A percentile compares a stretch with the other conserved stretches of the same genome.
Evolutionary conservation across 2,797 vertebrate species (phyloP).

Genomic region (Apodemus agrarius): DNA sequence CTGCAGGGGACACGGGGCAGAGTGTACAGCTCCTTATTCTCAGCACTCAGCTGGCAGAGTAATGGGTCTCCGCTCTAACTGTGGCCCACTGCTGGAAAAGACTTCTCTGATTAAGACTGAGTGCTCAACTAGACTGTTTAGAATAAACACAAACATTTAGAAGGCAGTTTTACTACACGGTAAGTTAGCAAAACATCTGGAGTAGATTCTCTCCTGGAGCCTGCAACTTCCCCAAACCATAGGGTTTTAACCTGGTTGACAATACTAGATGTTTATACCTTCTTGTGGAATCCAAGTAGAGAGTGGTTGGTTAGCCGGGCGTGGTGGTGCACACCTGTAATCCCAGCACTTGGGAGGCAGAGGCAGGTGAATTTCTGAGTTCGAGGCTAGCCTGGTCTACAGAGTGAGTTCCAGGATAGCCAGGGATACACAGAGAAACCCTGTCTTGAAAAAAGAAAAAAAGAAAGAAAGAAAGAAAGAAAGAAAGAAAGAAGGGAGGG

Average conservation of each 20-base stretch:
- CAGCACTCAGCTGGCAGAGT: background rate
- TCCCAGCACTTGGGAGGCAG: too few relatives aligned
- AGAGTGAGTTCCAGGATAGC: too few relatives aligned
- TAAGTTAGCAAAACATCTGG: background rate
- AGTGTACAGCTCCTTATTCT: too few relatives aligned
- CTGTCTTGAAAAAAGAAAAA: too few relatives aligned
- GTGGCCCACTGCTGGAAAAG: background rate
- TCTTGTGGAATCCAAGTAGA: background rate
- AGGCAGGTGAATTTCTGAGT: too few relatives aligned
- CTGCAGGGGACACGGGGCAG: background rate
- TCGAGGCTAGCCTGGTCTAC: too few relatives aligned
- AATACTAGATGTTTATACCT: background rate
- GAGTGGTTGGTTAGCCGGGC: too few relatives aligned
- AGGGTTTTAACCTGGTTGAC: background rate
- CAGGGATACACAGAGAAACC: too few relatives aligned
- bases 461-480: too few relatives aligned
- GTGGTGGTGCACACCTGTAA: too few relatives aligned
- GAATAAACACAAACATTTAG: background rate
- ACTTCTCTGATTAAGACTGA: background rate
- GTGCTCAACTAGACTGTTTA: background rate
- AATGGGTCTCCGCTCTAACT: background rate
- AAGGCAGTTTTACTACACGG: background rate
- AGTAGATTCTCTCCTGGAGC: background rate
- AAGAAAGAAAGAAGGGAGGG: too few relatives aligned
- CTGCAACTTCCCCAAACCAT: background rate